phyloP scores from a whole-genome alignment of 2,888 invertebrate species.

The Arctia plantaginis region DNA sequence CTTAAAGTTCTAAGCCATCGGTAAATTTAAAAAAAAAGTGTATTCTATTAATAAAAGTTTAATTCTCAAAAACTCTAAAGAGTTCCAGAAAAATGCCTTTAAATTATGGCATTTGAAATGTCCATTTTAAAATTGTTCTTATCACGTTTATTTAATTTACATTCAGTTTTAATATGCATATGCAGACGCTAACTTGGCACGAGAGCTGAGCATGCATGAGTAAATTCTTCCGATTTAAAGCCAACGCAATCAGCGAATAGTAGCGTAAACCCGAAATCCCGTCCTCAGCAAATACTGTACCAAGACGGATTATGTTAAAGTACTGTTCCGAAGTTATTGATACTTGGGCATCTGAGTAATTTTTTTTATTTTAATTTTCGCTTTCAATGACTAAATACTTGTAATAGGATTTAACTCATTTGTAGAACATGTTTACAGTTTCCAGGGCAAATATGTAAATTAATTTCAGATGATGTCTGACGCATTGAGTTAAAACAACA shows the following conservation, averaged over 20 bases:
- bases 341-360: background rate
- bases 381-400: background rate
- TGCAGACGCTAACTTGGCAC: background rate
- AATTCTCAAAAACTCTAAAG: too few relatives aligned
- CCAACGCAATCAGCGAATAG: background rate
- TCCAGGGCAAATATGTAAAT: conserved; percentile 48
- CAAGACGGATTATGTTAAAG: background rate
- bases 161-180: background rate
- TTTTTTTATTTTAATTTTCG: background rate
- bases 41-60: too few relatives aligned
- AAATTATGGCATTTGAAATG: too few relatives aligned
- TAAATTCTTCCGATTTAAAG: background rate
- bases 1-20: too few relatives aligned
- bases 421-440: background rate
- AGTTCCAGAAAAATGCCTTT: too few relatives aligned
- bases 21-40: too few relatives aligned
- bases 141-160: background rate
- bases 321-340: background rate
- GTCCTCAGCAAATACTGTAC: background rate
- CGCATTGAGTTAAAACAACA: too few relatives aligned
- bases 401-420: background rate
- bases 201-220: background rate
- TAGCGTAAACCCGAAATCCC: background rate
- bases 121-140: too few relatives aligned
- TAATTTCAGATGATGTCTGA: conserved; percentile 59